phyloP scores from a whole-genome alignment of 2,888 invertebrate genomes.

The Stenotaenia linearis region DNA sequence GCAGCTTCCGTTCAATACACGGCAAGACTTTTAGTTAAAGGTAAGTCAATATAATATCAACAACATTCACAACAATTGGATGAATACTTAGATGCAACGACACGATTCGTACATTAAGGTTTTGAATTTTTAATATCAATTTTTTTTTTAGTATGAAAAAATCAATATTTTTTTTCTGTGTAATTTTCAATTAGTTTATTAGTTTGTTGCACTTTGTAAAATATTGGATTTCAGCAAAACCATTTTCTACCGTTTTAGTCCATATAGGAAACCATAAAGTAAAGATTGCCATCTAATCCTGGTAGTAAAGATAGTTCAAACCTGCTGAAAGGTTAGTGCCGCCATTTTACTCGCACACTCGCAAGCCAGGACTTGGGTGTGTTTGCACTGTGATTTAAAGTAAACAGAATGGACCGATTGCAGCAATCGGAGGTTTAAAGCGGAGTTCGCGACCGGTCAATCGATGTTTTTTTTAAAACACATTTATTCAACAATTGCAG shows the following conservation, averaged over 20 bases:
- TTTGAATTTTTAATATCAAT: neutral
- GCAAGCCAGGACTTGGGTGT: neutral
- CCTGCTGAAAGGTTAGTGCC: neutral
- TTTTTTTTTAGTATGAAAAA: no score
- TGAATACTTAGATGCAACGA: neutral
- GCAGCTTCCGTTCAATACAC: conserved; percentile 43
- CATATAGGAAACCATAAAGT: neutral
- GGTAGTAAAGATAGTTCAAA: neutral
- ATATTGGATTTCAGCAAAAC: neutral
- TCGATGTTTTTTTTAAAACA: no score
- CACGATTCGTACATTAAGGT: neutral
- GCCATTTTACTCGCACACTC: neutral
- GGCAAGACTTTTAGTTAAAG: conserved; percentile 48
- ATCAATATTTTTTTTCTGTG: no score
- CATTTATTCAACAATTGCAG: no score
- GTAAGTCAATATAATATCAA: conserved; percentile 41
- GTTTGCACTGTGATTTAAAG: neutral
- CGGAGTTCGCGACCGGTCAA: neutral
- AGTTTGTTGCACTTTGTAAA: neutral
- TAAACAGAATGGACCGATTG: neutral
- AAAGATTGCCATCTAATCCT: neutral
- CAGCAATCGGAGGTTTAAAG: neutral
- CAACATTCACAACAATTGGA: no score
- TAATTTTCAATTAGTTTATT: neutral
- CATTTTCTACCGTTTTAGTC: neutral